These are phyloP conservation scores for Astreopora myriophthalma DNA, from an alignment of 64 coral and sea anemone species.

Conservation along the genomic window DNA sequence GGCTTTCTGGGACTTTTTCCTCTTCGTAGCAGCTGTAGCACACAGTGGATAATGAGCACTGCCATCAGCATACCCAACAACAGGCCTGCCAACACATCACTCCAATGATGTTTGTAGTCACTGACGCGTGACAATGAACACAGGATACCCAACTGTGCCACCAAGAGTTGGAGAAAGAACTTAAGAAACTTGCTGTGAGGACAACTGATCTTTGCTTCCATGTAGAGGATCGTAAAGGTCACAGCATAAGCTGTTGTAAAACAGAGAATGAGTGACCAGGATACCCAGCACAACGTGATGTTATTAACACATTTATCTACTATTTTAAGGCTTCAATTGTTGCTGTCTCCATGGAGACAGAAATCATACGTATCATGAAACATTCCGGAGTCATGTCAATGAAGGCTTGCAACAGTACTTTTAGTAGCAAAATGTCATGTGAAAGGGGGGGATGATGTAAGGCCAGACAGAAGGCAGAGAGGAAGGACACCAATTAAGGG, in stretches of 20 bases:
- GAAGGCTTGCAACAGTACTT: too few species aligned
- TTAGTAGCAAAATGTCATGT: neutral
- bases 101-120: constrained; percentile 95
- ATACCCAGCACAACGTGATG: neutral
- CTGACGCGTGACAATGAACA: constrained; percentile 72
- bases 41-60: constrained; percentile 31
- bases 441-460: neutral
- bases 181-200: constrained; percentile 75
- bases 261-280: neutral
- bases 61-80: constrained; percentile 68
- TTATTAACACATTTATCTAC: too few species aligned
- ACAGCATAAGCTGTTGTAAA: constrained; percentile 78
- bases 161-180: constrained; percentile 64
- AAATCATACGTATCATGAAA: too few species aligned
- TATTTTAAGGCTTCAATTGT: too few species aligned
- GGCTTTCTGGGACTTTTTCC: neutral
- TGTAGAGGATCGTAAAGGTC: constrained; percentile 74
- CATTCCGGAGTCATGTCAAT: too few species aligned
- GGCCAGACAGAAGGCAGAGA: too few species aligned
- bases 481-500: too few species aligned
- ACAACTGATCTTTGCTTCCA: constrained; percentile 61
- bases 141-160: constrained; percentile 44
- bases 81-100: constrained; percentile 82
- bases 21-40: constrained; percentile 10
- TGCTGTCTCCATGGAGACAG: too few species aligned